Percentiles rank a stretch among this genome's conserved stretches.
Evolutionary conservation across 2,888 invertebrate species (phyloP).

Genomic region (Sinhomidia bicolor): DNA sequence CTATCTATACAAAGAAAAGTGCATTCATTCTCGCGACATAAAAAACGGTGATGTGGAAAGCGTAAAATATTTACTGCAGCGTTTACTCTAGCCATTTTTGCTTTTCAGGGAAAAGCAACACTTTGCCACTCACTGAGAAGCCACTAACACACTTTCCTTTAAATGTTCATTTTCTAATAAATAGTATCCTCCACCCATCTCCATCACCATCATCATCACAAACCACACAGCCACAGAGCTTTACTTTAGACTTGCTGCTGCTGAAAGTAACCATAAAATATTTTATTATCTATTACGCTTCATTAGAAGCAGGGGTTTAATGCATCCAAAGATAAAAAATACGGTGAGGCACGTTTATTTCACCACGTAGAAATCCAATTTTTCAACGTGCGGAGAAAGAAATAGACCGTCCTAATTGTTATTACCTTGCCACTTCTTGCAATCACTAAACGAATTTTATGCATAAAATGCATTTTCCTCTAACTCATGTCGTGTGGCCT

Average conservation of each 20-base stretch:
- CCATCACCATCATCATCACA: not conserved
- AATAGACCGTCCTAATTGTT: not conserved
- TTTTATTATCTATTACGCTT: slow-evolving; percentile 48
- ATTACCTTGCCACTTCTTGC: not conserved
- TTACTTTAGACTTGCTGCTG: not conserved
- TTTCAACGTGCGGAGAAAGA: not conserved
- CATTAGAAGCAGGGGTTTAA: slow-evolving; percentile 25
- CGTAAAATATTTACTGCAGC: slow-evolving; percentile 13
- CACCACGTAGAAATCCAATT: no score
- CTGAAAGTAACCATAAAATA: slow-evolving; percentile 6
- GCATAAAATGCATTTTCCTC: no score
- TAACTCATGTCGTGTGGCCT: no score
- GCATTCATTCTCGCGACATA: not conserved
- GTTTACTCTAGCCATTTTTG: not conserved
- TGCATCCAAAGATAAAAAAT: not conserved
- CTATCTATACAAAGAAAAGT: not conserved
- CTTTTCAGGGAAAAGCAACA: slow-evolving; percentile 11
- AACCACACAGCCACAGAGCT: no score
- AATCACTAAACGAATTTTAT: no score
- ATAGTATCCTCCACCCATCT: not conserved
- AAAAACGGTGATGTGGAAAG: not conserved
- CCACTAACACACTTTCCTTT: slow-evolving; percentile 21
- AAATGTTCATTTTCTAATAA: not conserved
- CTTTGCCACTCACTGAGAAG: not conserved
- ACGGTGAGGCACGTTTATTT: not conserved